Conservation (phyloP, 2,113 vertebrate species). For the Pteropus alecto region DNA sequence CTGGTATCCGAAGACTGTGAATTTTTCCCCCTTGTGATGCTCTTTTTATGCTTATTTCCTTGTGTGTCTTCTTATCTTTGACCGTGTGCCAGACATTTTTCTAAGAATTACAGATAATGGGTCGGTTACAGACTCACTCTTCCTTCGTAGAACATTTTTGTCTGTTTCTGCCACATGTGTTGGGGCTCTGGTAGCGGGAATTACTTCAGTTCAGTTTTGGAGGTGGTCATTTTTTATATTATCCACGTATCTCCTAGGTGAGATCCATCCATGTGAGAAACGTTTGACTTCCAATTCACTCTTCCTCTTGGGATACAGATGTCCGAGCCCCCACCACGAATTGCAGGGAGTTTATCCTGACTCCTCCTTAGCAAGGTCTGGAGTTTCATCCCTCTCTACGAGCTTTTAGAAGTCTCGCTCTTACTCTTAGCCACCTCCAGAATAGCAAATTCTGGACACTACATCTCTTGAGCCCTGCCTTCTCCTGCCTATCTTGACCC, state of each 20-base stretch:
- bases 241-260: not conserved
- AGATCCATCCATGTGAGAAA: not conserved
- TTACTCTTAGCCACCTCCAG: not conserved
- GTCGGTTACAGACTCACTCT: not conserved
- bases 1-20: not conserved
- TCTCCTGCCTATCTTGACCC: not conserved
- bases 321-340: not conserved
- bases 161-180: not conserved
- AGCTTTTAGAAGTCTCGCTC: not conserved
- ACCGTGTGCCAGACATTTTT: not conserved
- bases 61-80: not conserved
- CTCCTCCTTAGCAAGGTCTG: not conserved
- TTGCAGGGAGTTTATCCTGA: not conserved
- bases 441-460: not conserved
- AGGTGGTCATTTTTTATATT: not conserved
- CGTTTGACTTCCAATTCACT: not conserved
- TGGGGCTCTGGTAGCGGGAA: not conserved
- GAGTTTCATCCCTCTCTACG: not conserved
- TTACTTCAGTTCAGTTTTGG: not conserved
- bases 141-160: not conserved
- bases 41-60: not conserved
- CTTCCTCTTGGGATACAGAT: not conserved
- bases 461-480: not conserved
- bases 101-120: not conserved
- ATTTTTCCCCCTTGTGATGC: not conserved